phyloP scores from a whole-genome alignment of 2,888 invertebrate species.

The Plagodis pulveraria region DNA sequence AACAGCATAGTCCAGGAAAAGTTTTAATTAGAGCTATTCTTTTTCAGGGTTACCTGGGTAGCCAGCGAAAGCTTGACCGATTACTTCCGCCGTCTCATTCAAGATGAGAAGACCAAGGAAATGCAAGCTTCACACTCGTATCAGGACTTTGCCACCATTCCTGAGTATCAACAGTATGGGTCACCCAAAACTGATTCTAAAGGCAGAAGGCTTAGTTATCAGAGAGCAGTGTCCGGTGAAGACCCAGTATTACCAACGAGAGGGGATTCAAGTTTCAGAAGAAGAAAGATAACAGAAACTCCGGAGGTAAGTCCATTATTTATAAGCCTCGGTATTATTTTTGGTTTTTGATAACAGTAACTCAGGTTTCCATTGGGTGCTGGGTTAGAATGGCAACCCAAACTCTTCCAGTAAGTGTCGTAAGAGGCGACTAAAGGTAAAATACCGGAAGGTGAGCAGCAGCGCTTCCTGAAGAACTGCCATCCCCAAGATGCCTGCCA shows the following conservation, averaged over 20 bases:
- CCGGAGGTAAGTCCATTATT: slow-evolving; percentile 54
- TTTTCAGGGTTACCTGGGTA: slow-evolving; percentile 74
- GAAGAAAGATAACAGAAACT: slow-evolving; percentile 57
- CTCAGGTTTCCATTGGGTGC: no score
- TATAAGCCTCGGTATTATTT: no score
- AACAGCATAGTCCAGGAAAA: no score
- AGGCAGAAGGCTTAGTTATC: slow-evolving; percentile 73
- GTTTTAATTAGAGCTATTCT: not conserved
- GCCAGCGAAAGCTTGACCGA: slow-evolving; percentile 74
- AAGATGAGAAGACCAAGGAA: slow-evolving; percentile 65
- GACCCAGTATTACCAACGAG: slow-evolving; percentile 57
- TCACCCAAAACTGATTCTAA: slow-evolving; percentile 54
- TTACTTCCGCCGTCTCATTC: slow-evolving; percentile 67
- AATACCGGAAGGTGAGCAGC: no score
- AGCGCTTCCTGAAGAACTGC: no score
- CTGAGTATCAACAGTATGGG: slow-evolving; percentile 52
- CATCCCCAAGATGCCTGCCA: no score
- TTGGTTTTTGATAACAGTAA: no score
- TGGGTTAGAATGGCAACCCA: no score
- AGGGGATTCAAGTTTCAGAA: slow-evolving; percentile 54
- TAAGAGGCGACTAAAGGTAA: no score
- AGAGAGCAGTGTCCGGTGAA: slow-evolving; percentile 76
- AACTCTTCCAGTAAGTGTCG: no score
- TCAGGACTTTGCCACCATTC: slow-evolving; percentile 66
- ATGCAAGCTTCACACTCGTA: slow-evolving; percentile 58